Evolutionary conservation across 2,113 vertebrate genomes (phyloP), one percentile per base, ranked within the genome.

Genomic region (Ophiodon elongatus): DNA sequence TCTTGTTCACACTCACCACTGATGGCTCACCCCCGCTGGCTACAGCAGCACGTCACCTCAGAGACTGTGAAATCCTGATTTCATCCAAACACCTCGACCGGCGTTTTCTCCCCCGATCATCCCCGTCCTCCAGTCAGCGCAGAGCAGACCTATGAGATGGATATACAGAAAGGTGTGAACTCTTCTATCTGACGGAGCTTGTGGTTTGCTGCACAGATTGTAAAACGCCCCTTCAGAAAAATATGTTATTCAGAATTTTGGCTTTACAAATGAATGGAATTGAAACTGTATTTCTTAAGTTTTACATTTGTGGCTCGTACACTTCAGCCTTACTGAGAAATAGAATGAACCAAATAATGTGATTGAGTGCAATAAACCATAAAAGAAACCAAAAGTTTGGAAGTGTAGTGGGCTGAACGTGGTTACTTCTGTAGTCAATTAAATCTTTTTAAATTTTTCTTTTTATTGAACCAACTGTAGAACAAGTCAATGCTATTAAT

Each of bases 1-100:
- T 68, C 25, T 63, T 76, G 80, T 88, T 87, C 76, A 50, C 88
- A 76, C 87, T 64, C 67, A 33, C 33, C n/a, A 14, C 41, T 73
- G 81, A 84, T 80, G 75, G 45, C 80, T 80, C 59, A 47, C 29
- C 82, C 82, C 82, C 25, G 1, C 69, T 27, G 57, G 74, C 85
- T 66, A 41, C 43, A 43, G 74, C 57, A 87, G 73, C 83, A 82
- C n/a, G 73, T 74, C 83, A 41, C 31, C 68, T 47, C 4, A 35
- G 45, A 79, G 79, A 75, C 82, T 5, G 70, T 35, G 47, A 81
- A 72, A 68, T 65, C 29, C 47, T 60, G 45, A 73, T 70, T 80
- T 64, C 35, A 62, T 65, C 41, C 35, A 10, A 62, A 83, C 74
- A 67, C 82, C 72, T 70, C 17, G 0, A 19, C 45, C 56, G 54